Evolutionary conservation across 2,888 invertebrate genomes (phyloP), one percentile per base, ranked within the genome.

Genomic region (Mellilla xanthometata): DNA sequence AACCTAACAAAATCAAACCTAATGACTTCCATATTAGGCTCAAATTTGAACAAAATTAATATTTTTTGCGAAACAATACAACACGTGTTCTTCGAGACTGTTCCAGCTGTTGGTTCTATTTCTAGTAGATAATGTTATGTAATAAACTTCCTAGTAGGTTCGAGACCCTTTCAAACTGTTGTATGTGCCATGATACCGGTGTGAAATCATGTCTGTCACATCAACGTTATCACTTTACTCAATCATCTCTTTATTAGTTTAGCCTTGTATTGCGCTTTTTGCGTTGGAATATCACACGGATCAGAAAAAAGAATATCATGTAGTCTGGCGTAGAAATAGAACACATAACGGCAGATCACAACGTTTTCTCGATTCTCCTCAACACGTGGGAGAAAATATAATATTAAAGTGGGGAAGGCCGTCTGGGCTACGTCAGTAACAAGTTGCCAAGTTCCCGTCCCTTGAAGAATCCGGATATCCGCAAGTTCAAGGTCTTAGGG

Each of bases 181-280:
- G 8, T 2, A 24, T 24, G 8, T 7, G 4, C 1, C 8, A 24
- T n/a, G 24, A n/a, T 0, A 24, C 4, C n/a, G 24, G 8, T 8
- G 8, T 8, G 24, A 8, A 24, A 19, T 27, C 30, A 22, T 24
- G 26, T 36, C 22, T 12, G 22, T 28, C 27, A n/a, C 31, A 33
- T 28, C 33, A 40, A 27, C 38, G 29, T 39, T 42, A 39, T 42
- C 34, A 9, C 22, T 42, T 39, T 34, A 42, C 42, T 42, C 46
- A 30, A 48, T 34, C 42, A 30, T 39, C 19, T 3, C 34, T 22
- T 28, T 49, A 43, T 42, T 42, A 23, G 26, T 42, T 42, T 32
- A 50, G 39, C 50, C 50, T 50, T 46, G 50, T 23, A 6, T 22
- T 13, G 31, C 13, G 39, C 12, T 30, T 31, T 34, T 41, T 39